Percentiles rank a stretch among this genome's conserved stretches.
These are phyloP conservation scores for Drosophila tripunctata DNA, from an alignment of 2,888 invertebrate genomes.

Conservation along the genomic window DNA sequence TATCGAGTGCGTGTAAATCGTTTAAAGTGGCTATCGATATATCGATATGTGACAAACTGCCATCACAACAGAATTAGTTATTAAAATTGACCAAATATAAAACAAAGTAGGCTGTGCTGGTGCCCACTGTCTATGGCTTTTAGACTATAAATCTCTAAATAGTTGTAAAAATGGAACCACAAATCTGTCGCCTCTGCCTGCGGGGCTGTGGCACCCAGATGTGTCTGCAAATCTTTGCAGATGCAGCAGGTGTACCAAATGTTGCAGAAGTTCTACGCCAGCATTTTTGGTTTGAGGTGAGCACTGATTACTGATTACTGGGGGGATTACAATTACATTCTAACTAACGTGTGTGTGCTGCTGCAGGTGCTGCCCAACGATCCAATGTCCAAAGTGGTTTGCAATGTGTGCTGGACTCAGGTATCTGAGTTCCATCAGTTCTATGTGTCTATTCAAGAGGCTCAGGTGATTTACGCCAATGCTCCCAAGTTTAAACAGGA, in stretches of 20 bases:
- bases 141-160: slow-evolving; percentile 9
- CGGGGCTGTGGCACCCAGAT: slow-evolving; percentile 74
- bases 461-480: slow-evolving; percentile 69
- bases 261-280: slow-evolving; percentile 78
- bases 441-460: slow-evolving; percentile 80
- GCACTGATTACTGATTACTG: not conserved
- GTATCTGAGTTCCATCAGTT: slow-evolving; percentile 81
- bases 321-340: slow-evolving; percentile 2
- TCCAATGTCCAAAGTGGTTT: slow-evolving; percentile 76
- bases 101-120: slow-evolving; percentile 24
- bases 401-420: slow-evolving; percentile 82
- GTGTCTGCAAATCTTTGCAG: slow-evolving; percentile 79
- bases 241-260: slow-evolving; percentile 59
- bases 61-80: slow-evolving; percentile 34
- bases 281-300: slow-evolving; percentile 83
- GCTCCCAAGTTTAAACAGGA: slow-evolving; percentile 64
- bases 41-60: slow-evolving; percentile 16
- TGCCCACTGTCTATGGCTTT: slow-evolving; percentile 10
- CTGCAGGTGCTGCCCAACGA: slow-evolving; percentile 76
- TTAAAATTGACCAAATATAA: slow-evolving; percentile 26
- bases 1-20: slow-evolving; percentile 14
- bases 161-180: slow-evolving; percentile 57
- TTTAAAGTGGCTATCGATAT: slow-evolving; percentile 24
- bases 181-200: slow-evolving; percentile 80
- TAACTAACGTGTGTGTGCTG: not conserved